Conservation (phyloP, 2,113 vertebrate species). For the Burhinus bistriatus region DNA sequence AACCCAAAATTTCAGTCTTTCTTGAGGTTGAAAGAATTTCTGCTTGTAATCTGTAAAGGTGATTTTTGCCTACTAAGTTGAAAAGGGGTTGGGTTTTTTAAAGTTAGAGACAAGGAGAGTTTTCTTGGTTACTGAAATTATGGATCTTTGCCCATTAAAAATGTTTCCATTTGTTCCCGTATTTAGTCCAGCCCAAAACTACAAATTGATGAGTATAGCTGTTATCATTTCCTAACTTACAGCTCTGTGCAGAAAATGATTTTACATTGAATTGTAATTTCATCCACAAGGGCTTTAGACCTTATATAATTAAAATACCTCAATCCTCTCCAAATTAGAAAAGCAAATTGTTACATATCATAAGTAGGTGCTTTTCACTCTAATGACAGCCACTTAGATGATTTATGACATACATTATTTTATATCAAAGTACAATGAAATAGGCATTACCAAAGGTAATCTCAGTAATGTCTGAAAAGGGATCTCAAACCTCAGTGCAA, state of each 20-base stretch:
- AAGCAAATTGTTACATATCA: conserved; percentile 86
- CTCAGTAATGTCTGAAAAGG: conserved; percentile 84
- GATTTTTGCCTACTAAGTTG: not conserved
- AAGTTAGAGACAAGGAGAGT: not conserved
- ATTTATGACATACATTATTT: conserved; percentile 84
- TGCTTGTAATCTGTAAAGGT: not conserved
- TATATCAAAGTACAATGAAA: conserved; percentile 87
- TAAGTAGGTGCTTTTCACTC: conserved; percentile 82
- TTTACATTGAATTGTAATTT: conserved; percentile 70
- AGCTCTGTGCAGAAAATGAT: conserved; percentile 66
- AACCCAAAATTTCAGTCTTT: not conserved
- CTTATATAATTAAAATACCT: conserved; percentile 81
- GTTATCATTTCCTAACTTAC: conserved; percentile 65
- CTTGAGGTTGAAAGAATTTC: not conserved
- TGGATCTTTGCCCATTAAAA: not conserved
- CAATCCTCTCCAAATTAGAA: conserved; percentile 84
- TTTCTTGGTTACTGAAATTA: not conserved
- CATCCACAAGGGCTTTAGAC: conserved; percentile 72
- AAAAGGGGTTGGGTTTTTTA: not conserved
- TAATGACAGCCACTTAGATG: conserved; percentile 81
- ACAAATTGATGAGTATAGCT: conserved; percentile 63
- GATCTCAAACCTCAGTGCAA: conserved; percentile 81
- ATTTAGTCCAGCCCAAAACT: not conserved
- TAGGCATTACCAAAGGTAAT: conserved; percentile 86
- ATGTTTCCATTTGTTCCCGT: not conserved